phyloP scores from a whole-genome alignment of 2,888 invertebrate species.

The Aporophyla lueneburgensis region DNA sequence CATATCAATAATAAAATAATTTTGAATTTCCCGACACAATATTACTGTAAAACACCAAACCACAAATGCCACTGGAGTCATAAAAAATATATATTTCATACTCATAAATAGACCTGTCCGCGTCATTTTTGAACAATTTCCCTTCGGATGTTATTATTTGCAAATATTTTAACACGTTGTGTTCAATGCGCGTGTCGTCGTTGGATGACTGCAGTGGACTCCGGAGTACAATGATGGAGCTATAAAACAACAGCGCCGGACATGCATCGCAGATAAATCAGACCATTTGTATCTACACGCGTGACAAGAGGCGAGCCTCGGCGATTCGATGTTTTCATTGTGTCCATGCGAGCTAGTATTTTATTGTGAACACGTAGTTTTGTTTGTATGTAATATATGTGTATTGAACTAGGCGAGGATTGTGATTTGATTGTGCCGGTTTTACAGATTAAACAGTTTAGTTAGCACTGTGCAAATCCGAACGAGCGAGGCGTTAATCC shows the following conservation, averaged over 20 bases:
- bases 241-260: constrained; percentile 82
- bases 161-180: constrained; percentile 55
- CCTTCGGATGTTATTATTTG: constrained; percentile 43
- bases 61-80: background rate
- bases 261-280: constrained; percentile 82
- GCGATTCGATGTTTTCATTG: constrained; percentile 77
- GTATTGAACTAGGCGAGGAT: constrained; percentile 52
- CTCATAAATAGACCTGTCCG: constrained; percentile 1
- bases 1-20: too few relatives aligned
- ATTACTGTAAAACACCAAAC: constrained; percentile 1
- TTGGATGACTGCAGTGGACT: constrained; percentile 74
- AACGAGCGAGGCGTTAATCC: constrained; percentile 28
- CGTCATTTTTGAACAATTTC: constrained; percentile 32
- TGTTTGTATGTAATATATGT: constrained; percentile 59
- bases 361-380: constrained; percentile 62
- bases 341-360: constrained; percentile 65
- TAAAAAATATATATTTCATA: constrained; percentile 12
- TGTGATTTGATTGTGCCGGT: constrained; percentile 56
- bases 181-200: constrained; percentile 64
- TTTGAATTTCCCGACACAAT: background rate
- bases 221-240: constrained; percentile 77
- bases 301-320: constrained; percentile 74
- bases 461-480: constrained; percentile 54
- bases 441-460: constrained; percentile 61
- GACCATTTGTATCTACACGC: constrained; percentile 78